Evolutionary conservation across 2,797 vertebrate genomes (phyloP).

Genomic region (Lacerta viridis): DNA sequence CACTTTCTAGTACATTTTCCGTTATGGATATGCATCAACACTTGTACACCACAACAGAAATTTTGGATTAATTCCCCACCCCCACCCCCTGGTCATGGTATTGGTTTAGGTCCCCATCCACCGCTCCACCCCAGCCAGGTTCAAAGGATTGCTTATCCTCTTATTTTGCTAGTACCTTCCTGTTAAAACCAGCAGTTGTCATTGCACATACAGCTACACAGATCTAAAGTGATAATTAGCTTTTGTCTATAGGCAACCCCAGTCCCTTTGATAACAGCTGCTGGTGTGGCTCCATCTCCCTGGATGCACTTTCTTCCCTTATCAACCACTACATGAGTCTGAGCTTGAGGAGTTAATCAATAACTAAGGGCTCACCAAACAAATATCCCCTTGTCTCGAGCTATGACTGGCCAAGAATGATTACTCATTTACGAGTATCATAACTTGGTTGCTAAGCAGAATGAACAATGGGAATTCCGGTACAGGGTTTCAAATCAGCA

Average conservation of each 20-base stretch:
- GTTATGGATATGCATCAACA: background rate
- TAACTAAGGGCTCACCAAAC: constrained; percentile 57
- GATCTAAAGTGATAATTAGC: constrained; percentile 1
- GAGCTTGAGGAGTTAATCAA: constrained; percentile 75
- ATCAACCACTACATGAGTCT: constrained; percentile 63
- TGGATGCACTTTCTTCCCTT: constrained; percentile 48
- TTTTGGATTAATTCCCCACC: background rate
- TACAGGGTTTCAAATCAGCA: background rate
- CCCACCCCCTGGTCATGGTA: background rate
- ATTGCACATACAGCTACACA: background rate
- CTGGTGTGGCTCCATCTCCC: constrained; percentile 13
- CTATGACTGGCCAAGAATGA: constrained; percentile 7
- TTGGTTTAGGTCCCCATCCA: background rate
- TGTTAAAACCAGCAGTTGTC: background rate
- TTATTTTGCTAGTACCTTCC: background rate
- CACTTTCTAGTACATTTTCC: accelerated
- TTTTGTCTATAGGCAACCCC: constrained; percentile 32
- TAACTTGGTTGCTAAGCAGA: constrained; percentile 54
- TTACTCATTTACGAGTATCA: constrained; percentile 31
- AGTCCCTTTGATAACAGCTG: constrained; percentile 19
- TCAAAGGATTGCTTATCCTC: constrained; percentile 4
- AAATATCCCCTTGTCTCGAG: constrained; percentile 5
- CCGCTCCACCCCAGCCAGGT: background rate
- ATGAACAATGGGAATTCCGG: background rate
- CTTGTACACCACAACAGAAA: background rate